Evolutionary conservation across 30 jellyfish, hydroid and myxozoan species (phyloP).

Genomic region (Aurelia sp.): DNA sequence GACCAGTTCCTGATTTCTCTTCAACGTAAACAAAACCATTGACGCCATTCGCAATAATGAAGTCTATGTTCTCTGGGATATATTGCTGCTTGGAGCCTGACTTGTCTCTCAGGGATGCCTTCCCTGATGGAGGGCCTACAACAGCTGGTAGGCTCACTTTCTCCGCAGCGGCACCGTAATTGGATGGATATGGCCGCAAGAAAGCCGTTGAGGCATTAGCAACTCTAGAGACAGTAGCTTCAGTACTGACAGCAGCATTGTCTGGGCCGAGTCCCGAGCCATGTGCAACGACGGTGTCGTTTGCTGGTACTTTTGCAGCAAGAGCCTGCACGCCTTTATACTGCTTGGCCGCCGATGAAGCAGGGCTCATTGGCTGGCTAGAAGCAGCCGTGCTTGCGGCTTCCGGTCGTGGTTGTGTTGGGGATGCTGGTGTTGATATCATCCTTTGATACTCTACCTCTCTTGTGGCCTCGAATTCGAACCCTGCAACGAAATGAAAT

Average conservation of each 20-base stretch:
- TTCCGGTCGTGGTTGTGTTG: background rate
- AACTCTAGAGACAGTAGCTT: background rate
- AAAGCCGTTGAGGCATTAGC: background rate
- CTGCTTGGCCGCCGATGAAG: background rate
- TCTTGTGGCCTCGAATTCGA: conserved; percentile 30
- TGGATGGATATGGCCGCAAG: background rate
- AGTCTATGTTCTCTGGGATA: conserved; percentile 46
- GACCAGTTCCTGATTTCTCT: conserved; percentile 69
- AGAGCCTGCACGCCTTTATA: background rate
- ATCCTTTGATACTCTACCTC: conserved; percentile 22
- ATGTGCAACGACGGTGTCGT: background rate
- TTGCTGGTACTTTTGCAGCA: background rate
- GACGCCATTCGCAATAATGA: conserved; percentile 53
- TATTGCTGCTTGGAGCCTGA: conserved; percentile 21
- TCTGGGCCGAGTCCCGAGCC: background rate
- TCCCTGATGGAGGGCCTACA: background rate
- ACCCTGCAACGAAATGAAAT: background rate
- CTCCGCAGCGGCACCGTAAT: background rate
- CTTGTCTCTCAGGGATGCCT: background rate
- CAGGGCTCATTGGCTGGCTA: background rate
- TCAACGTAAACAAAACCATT: conserved; percentile 54
- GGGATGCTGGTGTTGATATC: background rate
- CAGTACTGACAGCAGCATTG: background rate
- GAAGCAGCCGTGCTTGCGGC: background rate
- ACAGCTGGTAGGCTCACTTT: background rate